phyloP scores from a whole-genome alignment of 2,888 invertebrate species.

The Troilus luridus region DNA sequence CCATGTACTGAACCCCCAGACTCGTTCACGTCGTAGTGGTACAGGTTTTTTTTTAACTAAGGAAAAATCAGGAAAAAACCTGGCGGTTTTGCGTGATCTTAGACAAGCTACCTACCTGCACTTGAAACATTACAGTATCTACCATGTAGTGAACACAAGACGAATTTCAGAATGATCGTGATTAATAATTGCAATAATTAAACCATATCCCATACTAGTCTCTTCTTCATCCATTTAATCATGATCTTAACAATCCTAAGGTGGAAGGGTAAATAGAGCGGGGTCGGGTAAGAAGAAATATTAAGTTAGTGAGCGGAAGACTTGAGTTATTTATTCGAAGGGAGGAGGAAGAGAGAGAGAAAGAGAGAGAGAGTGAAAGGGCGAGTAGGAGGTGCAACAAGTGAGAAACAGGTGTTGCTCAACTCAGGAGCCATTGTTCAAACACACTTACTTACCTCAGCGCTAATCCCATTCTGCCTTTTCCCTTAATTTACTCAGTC shows the following conservation, averaged over 20 bases:
- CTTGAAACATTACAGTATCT: too few relatives aligned
- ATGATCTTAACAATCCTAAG: neutral
- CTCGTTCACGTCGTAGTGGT: too few relatives aligned
- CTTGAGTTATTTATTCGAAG: slow-evolving; percentile 13
- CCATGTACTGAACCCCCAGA: too few relatives aligned
- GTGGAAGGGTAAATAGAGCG: neutral
- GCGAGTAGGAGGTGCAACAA: neutral
- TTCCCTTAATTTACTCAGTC: slow-evolving; percentile 27
- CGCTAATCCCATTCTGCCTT: slow-evolving; percentile 38
- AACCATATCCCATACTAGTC: neutral
- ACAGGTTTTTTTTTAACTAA: too few relatives aligned
- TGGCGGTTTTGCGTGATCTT: too few relatives aligned
- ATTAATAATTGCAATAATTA: neutral
- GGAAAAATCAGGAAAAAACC: too few relatives aligned
- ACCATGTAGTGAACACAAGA: too few relatives aligned
- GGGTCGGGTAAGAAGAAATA: slow-evolving; percentile 20
- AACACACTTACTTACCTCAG: slow-evolving; percentile 42
- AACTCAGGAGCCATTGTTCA: slow-evolving; percentile 19
- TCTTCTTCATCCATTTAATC: neutral
- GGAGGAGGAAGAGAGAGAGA: neutral
- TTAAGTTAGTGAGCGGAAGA: slow-evolving; percentile 12
- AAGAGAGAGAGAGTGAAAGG: neutral
- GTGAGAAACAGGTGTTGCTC: slow-evolving; percentile 44
- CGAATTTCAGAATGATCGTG: neutral
- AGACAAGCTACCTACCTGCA: too few relatives aligned